These are phyloP conservation scores for Callyntrura sp. DNA, from an alignment of 2,888 invertebrate genomes.

Conservation along the genomic window DNA sequence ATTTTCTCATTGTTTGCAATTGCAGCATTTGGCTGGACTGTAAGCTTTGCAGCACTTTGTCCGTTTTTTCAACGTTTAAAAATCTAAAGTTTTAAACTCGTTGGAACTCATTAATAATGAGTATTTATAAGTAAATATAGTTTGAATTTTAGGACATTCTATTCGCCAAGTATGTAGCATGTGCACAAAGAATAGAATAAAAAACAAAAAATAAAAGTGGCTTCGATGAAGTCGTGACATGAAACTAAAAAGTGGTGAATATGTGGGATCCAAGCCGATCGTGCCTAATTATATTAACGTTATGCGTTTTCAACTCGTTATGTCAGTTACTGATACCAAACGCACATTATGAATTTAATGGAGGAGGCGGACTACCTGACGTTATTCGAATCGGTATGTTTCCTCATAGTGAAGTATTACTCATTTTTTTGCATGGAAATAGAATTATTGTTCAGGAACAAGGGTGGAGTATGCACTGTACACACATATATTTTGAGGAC, in stretches of 20 bases:
- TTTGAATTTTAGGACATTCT: too few relatives aligned
- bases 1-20: not conserved
- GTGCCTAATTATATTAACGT: conserved; percentile 56
- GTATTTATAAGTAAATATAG: too few relatives aligned
- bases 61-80: too few relatives aligned
- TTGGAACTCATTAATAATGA: too few relatives aligned
- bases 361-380: conserved; percentile 78
- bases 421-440: not conserved
- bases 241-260: not conserved
- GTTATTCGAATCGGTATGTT: conserved; percentile 78
- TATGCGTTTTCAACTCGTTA: conserved; percentile 60
- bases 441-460: not conserved
- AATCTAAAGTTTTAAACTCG: too few relatives aligned
- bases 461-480: not conserved
- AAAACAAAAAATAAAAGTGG: not conserved
- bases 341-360: conserved; percentile 69
- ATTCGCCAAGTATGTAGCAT: too few relatives aligned
- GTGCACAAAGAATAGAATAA: not conserved
- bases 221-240: conserved; percentile 44
- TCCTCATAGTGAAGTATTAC: not conserved
- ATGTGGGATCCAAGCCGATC: conserved; percentile 68
- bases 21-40: not conserved
- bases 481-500: not conserved
- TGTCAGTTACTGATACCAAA: conserved; percentile 66
- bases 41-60: too few relatives aligned